phyloP scores from a whole-genome alignment of 2,113 vertebrate genomes.

The Xenus cinereus region DNA sequence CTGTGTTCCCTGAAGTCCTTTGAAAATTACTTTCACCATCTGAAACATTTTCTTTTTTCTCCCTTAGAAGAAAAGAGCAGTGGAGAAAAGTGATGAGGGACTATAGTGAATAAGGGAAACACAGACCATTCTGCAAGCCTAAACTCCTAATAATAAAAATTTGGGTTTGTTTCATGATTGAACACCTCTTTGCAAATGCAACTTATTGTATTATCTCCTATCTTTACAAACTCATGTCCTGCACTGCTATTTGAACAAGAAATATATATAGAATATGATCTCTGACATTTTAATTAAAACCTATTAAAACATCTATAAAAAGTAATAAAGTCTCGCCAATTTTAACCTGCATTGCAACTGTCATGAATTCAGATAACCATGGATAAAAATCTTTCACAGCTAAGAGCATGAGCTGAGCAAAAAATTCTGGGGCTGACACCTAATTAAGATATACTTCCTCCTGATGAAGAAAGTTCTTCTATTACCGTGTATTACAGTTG shows the following conservation, averaged over 20 bases:
- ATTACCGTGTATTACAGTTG: neutral
- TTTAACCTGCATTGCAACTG: neutral
- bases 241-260: neutral
- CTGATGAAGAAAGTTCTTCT: conserved; percentile 13
- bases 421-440: neutral
- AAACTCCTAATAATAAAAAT: neutral
- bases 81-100: neutral
- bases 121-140: neutral
- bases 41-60: neutral
- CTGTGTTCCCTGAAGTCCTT: neutral
- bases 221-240: neutral
- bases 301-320: neutral
- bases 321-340: neutral
- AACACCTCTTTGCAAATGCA: neutral
- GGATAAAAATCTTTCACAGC: neutral
- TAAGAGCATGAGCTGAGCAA: neutral
- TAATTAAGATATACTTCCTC: conserved; percentile 35
- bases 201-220: neutral
- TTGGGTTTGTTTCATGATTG: neutral
- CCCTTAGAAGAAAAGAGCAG: neutral
- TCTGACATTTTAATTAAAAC: conserved; percentile 43
- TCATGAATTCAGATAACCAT: neutral
- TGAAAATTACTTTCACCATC: neutral
- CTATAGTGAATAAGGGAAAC: neutral
- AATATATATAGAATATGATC: neutral